Percentiles rank a stretch among this genome's conserved stretches.
phyloP scores from a whole-genome alignment of 1,140 invertebrate species.

The Piezodorus guildinii region DNA sequence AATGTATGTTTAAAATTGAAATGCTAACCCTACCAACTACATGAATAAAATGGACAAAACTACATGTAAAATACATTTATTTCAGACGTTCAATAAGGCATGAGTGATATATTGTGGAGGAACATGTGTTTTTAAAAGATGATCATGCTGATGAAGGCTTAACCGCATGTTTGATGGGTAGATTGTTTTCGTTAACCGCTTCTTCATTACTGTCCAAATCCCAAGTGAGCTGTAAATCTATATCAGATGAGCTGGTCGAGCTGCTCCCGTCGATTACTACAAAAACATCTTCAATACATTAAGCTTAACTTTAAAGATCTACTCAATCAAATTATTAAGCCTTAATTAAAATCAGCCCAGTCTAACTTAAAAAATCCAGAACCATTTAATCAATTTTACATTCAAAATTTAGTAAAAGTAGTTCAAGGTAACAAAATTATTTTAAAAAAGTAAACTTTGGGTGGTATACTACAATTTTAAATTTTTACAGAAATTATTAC shows the following conservation, averaged over 20 bases:
- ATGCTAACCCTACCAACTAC: constrained; percentile 14
- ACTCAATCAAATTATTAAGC: background rate
- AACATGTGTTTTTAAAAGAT: background rate
- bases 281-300: constrained; percentile 5
- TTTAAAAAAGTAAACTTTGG: too few species aligned
- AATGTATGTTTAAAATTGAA: too few species aligned
- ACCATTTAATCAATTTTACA: too few species aligned
- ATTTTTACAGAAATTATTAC: too few species aligned
- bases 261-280: too few species aligned
- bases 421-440: too few species aligned
- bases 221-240: constrained; percentile 19
- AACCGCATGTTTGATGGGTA: constrained; percentile 19
- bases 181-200: constrained; percentile 21
- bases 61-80: background rate
- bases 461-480: too few species aligned
- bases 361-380: too few species aligned
- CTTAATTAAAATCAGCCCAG: background rate
- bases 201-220: constrained; percentile 20
- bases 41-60: constrained; percentile 1
- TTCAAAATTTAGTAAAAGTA: too few species aligned
- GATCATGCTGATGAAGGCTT: background rate
- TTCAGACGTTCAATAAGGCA: background rate
- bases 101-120: too few species aligned
- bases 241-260: constrained; percentile 13
- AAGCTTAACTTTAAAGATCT: background rate